Evolutionary conservation across 2,113 vertebrate species (phyloP), one percentile per base, ranked within the genome.

Genomic region (Chauna torquata): DNA sequence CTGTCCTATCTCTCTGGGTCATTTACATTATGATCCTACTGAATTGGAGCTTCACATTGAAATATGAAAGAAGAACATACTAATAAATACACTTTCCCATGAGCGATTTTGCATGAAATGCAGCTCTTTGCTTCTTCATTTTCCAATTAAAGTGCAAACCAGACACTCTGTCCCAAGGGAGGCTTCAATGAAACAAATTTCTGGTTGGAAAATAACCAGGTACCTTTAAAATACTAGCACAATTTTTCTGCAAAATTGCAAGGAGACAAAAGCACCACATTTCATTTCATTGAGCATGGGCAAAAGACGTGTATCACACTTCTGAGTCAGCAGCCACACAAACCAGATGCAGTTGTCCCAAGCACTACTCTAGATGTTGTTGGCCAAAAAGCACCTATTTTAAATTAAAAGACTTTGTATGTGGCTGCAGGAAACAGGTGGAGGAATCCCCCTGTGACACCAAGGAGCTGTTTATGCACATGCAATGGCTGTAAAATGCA

Each of bases 1-100:
- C 85, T 78, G 59, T 52, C 55, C 61, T 74, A 2, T 64, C 77
- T 93, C 65, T 87, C 82, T 42, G 87, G 85, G 85, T 90, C 92
- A 82, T 42, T 86, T 62, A 82, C 32, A 86, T 71, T 76, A 20
- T 2, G 58, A 2, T 91, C 14, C 38, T 70, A 11, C 4, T 90
- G 50, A 70, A 83, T 70, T 7, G 42, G 76, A 94, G 59, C 79
- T 78, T 74, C 11, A 4, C 50, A 6, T 0, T 88, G 71, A 77
- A 88, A 70, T 11, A 47, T 9, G 42, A 58, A 58, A 70, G 49
- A 82, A 25, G 44, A 77, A 49, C 10, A 27, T 7, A 18, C 2
- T 20, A 10, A 58, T 25, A 70, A 82, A 77, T 45, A 85, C 16
- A 17, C 50, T 80, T 88, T 8, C 25, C 54, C 72, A 50, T 9